These are phyloP conservation scores for Sinopyrophorus schimmeli DNA, from an alignment of 2,888 invertebrate species.

Conservation along the genomic window DNA sequence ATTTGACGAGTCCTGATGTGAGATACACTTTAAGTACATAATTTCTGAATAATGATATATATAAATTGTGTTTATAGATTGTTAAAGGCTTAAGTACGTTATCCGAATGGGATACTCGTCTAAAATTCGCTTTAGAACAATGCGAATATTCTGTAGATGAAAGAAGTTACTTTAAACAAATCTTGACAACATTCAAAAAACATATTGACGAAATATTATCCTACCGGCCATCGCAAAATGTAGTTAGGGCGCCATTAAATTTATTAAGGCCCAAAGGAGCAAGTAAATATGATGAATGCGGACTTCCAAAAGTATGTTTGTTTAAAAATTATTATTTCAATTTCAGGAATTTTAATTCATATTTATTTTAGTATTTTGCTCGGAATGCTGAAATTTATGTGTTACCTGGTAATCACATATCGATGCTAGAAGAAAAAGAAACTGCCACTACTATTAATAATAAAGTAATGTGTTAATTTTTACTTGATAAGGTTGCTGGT, in stretches of 20 bases:
- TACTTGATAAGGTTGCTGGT: not conserved
- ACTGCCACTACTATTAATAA: slow-evolving; percentile 66
- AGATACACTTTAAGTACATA: too few relatives aligned
- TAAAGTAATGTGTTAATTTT: slow-evolving; percentile 31
- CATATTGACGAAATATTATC: slow-evolving; percentile 39
- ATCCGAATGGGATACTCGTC: slow-evolving; percentile 42
- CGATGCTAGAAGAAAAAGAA: slow-evolving; percentile 68
- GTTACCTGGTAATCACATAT: slow-evolving; percentile 72
- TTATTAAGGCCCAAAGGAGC: slow-evolving; percentile 49
- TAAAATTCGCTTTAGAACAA: slow-evolving; percentile 40
- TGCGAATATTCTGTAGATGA: slow-evolving; percentile 38
- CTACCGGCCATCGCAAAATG: slow-evolving; percentile 41
- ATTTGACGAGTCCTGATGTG: slow-evolving; percentile 53
- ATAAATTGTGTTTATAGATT: slow-evolving; percentile 38
- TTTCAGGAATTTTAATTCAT: not conserved
- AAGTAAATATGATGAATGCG: slow-evolving; percentile 50
- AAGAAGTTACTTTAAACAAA: slow-evolving; percentile 36
- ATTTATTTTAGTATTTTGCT: slow-evolving; percentile 60
- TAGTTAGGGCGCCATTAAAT: slow-evolving; percentile 45
- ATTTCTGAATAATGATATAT: not conserved
- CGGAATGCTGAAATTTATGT: slow-evolving; percentile 64
- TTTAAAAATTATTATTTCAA: not conserved
- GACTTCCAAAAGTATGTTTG: slow-evolving; percentile 44
- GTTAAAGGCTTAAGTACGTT: slow-evolving; percentile 41
- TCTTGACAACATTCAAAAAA: slow-evolving; percentile 42